Conservation (phyloP, 1,140 invertebrate genomes). For the Aphidius gifuensis region DNA sequence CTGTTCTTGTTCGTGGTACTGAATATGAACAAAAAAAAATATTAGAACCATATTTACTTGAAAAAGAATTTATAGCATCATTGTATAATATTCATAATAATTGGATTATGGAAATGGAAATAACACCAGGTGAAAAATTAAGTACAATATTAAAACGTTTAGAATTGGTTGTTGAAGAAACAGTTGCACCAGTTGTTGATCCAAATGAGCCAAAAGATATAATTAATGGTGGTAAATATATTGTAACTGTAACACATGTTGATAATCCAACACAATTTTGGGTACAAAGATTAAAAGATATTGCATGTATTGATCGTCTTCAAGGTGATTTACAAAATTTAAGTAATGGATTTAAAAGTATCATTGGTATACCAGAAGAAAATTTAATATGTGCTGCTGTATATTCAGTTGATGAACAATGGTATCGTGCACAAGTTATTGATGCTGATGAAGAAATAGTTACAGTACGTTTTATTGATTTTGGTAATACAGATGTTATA, state of each 20-base stretch:
- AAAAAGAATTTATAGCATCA: slow-evolving; percentile 36
- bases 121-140: slow-evolving; percentile 37
- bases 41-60: slow-evolving; percentile 31
- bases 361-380: slow-evolving; percentile 57
- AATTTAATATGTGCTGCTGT: slow-evolving; percentile 69
- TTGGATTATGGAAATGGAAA: slow-evolving; percentile 43
- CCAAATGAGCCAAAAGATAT: slow-evolving; percentile 25
- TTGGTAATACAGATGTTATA: slow-evolving; percentile 71
- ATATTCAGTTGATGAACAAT: slow-evolving; percentile 69
- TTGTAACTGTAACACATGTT: slow-evolving; percentile 36
- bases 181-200: slow-evolving; percentile 1
- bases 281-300: slow-evolving; percentile 35
- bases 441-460: slow-evolving; percentile 68
- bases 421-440: slow-evolving; percentile 79
- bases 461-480: slow-evolving; percentile 79
- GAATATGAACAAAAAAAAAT: slow-evolving; percentile 38
- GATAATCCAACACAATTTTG: slow-evolving; percentile 47
- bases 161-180: slow-evolving; percentile 18
- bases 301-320: slow-evolving; percentile 30
- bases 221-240: slow-evolving; percentile 31
- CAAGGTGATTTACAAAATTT: slow-evolving; percentile 61
- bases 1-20: slow-evolving; percentile 39
- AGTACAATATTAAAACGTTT: slow-evolving; percentile 34
- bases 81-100: slow-evolving; percentile 41
- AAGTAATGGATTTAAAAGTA: slow-evolving; percentile 49